phyloP scores from a whole-genome alignment of 2,113 vertebrate species.

The Calidris pugnax region DNA sequence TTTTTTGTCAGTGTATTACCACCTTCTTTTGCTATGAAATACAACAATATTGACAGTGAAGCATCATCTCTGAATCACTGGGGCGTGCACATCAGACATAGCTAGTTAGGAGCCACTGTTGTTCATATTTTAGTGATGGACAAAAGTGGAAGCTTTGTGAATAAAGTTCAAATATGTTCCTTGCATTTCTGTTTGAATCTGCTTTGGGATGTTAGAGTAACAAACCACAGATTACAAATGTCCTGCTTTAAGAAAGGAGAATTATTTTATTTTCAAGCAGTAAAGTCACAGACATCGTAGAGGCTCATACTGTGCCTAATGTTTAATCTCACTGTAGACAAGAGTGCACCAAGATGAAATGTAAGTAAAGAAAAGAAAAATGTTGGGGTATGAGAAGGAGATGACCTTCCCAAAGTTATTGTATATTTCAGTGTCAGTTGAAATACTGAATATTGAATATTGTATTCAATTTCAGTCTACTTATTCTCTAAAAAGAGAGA shows the following conservation, averaged over 20 bases:
- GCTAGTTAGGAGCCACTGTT: not conserved
- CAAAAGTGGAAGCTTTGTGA: not conserved
- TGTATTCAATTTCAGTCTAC: not conserved
- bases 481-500: not conserved
- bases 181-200: not conserved
- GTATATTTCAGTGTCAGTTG: not conserved
- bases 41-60: not conserved
- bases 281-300: not conserved
- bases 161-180: not conserved
- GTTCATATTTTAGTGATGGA: not conserved
- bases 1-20: too few species aligned
- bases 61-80: not conserved
- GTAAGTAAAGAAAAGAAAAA: not conserved
- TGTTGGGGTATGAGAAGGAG: not conserved
- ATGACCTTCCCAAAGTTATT: not conserved
- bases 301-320: not conserved
- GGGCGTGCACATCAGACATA: not conserved
- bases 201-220: not conserved
- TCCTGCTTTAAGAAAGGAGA: not conserved
- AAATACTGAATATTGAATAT: not conserved
- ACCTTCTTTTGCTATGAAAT: not conserved
- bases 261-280: not conserved
- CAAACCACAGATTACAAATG: not conserved
- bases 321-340: not conserved
- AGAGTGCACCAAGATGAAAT: not conserved